Base-by-base conservation (phyloP, 2,888 invertebrate genomes). In the Orthosia gothica region DNA sequence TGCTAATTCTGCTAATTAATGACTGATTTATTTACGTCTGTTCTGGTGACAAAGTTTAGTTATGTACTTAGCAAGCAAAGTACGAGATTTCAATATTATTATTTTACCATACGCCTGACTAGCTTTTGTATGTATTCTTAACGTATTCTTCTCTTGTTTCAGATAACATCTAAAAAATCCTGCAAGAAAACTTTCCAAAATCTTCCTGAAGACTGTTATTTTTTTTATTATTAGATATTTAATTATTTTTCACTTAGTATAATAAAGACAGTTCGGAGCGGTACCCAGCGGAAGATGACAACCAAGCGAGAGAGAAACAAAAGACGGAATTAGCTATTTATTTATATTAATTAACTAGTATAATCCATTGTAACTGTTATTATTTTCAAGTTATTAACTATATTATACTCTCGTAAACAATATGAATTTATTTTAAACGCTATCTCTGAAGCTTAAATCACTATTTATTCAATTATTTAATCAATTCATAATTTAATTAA, bases 281-380 rank as follows among this genome's bases (percentile, higher is more conserved):
- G 88, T 87, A 81, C 84, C 79, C 68, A 86, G 89, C 82, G 88
- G 87, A 93, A 93, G 90, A 95, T 95, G 96, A 93, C 94, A 95
- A 95, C 88, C 87, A 87, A 91, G 89, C 82, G 96, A 96, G 96
- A 96, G 96, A 96, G 96, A 96, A 94, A 89, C 81, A 95, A 95
- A 96, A 96, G 96, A 96, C 96, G 95, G 94, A 96, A 91, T 85
- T 95, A 95, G 92, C 92, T 93, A 94, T 95, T 95, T 95, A 95
- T 95, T 95, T 93, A 92, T 92, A 80, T 77, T 80, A 89, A 93
- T 93, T 90, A 92, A 92, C 91, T 93, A 94, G 90, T 91, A 82
- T 93, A 91, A 90, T 90, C 89, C 87, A 89, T 87, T 89, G 83
- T 90, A 90, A 89, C 89, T 89, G 76, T 91, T 90, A 89, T 87